Conservation (phyloP, 2,797 vertebrate species). For the Enteromius unitaeniatus region DNA sequence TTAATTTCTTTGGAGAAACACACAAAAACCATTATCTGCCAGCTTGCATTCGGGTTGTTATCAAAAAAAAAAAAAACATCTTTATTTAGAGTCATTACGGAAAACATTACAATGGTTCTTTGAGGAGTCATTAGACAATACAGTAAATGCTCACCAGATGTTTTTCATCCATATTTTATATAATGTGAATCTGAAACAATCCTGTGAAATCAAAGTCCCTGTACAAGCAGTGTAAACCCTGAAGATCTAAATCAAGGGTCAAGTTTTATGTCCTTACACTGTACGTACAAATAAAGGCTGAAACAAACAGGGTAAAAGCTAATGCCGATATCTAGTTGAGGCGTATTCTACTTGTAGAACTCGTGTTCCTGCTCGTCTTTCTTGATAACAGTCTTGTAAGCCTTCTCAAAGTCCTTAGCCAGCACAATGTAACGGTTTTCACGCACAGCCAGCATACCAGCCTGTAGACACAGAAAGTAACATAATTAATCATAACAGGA, state of each 20-base stretch:
- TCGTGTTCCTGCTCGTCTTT: slow-evolving; percentile 96
- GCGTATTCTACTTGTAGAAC: slow-evolving; percentile 88
- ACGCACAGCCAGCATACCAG: slow-evolving; percentile 92
- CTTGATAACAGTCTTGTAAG: slow-evolving; percentile 94
- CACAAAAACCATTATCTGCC: not conserved
- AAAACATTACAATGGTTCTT: slow-evolving; percentile 75
- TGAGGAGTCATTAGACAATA: slow-evolving; percentile 37
- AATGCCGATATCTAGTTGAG: not conserved
- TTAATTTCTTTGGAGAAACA: not conserved
- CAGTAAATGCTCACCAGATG: slow-evolving; percentile 26
- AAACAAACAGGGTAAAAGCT: slow-evolving; percentile 7
- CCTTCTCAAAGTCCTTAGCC: slow-evolving; percentile 95
- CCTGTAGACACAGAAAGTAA: slow-evolving; percentile 71
- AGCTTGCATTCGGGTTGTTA: not conserved
- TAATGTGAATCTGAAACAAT: slow-evolving; percentile 41
- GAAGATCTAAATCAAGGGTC: slow-evolving; percentile 55
- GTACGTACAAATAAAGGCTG: slow-evolving; percentile 31
- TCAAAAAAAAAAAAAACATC: not conserved
- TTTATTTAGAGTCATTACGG: slow-evolving; percentile 61
- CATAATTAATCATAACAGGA: not conserved
- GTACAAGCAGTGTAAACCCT: slow-evolving; percentile 56
- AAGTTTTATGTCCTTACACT: slow-evolving; percentile 37
- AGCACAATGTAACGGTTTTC: slow-evolving; percentile 95
- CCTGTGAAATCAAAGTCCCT: slow-evolving; percentile 46
- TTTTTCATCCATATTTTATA: slow-evolving; percentile 44